Evolutionary conservation across 37 sponge, comb jelly and placozoan species (phyloP).

Genomic region (Eunapius fragilis): DNA sequence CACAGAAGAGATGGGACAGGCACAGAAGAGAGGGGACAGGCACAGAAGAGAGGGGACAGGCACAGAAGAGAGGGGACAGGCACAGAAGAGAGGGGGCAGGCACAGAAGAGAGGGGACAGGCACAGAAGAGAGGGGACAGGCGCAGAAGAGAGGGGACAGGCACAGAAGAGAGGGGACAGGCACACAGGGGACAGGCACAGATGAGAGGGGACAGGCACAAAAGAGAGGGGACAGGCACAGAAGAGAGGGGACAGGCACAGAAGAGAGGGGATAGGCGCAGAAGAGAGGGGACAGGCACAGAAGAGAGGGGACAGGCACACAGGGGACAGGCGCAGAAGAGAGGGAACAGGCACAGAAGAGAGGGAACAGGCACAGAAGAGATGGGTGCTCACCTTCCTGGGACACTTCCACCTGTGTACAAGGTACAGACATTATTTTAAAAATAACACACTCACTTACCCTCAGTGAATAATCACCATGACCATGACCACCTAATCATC

Average conservation of each 20-base stretch:
- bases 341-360: background rate
- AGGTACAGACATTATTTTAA: too few relatives aligned
- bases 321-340: background rate
- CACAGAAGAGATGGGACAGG: too few relatives aligned
- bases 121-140: background rate
- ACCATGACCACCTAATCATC: too few relatives aligned
- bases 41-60: background rate
- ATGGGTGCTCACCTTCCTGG: background rate
- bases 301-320: background rate
- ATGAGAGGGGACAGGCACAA: background rate
- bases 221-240: background rate
- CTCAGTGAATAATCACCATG: too few relatives aligned
- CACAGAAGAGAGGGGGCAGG: background rate
- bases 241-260: background rate
- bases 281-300: background rate
- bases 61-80: background rate
- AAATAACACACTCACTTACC: too few relatives aligned
- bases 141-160: background rate
- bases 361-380: background rate
- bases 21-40: background rate
- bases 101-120: background rate
- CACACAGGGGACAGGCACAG: too few relatives aligned
- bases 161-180: background rate
- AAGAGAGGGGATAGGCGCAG: background rate
- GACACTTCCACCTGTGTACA: background rate